Percentiles rank a stretch among this genome's conserved stretches.
These are phyloP conservation scores for Podarcis raffonei DNA, from an alignment of 2,113 vertebrate species.

Conservation along the genomic window DNA sequence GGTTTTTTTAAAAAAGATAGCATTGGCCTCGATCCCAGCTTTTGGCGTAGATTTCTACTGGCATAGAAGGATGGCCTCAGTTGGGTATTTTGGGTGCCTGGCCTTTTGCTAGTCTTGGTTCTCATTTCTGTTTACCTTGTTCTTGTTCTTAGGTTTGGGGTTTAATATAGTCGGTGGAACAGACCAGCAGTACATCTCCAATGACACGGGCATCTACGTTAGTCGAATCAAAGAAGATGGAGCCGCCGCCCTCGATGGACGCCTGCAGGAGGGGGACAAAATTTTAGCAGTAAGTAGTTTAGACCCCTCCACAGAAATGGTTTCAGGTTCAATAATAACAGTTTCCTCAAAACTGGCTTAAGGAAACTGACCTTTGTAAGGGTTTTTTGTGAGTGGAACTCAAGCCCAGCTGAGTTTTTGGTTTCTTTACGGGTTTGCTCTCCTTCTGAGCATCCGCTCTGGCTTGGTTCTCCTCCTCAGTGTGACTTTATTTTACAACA, in stretches of 20 bases:
- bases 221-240: constrained; percentile 93
- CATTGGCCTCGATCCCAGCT: too few species aligned
- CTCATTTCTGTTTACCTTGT: constrained; percentile 55
- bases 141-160: constrained; percentile 85
- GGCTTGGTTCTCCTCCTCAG: background rate
- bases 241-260: constrained; percentile 89
- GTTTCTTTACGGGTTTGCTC: background rate
- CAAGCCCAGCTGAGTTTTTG: background rate
- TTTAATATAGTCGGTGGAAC: constrained; percentile 97
- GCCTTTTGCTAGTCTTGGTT: background rate
- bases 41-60: background rate
- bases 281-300: constrained; percentile 87
- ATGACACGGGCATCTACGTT: constrained; percentile 93
- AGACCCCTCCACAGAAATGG: background rate
- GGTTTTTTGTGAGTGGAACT: background rate
- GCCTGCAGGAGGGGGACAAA: constrained; percentile 93
- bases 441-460: background rate
- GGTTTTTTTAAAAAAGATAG: background rate
- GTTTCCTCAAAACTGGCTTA: background rate
- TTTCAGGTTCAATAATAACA: background rate
- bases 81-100: background rate
- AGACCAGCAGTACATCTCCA: constrained; percentile 87
- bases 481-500: background rate
- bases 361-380: background rate
- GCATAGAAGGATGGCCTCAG: background rate